Conservation (phyloP, 2,888 invertebrate species). For the Alcis repandata region DNA sequence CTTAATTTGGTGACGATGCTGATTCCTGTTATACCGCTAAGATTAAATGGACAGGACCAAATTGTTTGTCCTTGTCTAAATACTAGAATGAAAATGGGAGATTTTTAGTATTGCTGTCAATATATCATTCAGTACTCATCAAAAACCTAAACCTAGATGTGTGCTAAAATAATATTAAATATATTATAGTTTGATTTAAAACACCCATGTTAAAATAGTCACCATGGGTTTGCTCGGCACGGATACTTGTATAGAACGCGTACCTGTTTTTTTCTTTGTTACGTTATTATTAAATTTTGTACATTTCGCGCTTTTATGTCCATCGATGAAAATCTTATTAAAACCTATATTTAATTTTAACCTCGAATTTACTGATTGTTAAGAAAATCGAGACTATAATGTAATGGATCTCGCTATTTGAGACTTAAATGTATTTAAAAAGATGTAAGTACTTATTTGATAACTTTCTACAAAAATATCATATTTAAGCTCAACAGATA, state of each 20-base stretch:
- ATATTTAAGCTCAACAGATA: too few relatives aligned
- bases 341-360: neutral
- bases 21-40: too few relatives aligned
- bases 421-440: neutral
- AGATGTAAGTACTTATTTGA: slow-evolving; percentile 3
- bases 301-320: slow-evolving; percentile 3
- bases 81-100: neutral
- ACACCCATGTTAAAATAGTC: neutral
- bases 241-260: neutral
- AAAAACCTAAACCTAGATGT: too few relatives aligned
- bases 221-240: neutral
- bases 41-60: neutral
- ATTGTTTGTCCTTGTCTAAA: neutral
- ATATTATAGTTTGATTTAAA: neutral
- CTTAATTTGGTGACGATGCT: too few relatives aligned
- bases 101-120: too few relatives aligned
- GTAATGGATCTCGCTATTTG: neutral
- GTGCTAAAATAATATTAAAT: neutral
- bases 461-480: neutral
- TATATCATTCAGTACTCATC: too few relatives aligned
- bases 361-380: neutral
- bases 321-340: neutral
- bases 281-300: neutral
- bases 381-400: neutral
- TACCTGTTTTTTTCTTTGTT: neutral